A percentile compares a stretch with the other conserved stretches of the same genome.
Conservation (phyloP, 2,888 invertebrate genomes). For the Heteromurus nitidus region DNA sequence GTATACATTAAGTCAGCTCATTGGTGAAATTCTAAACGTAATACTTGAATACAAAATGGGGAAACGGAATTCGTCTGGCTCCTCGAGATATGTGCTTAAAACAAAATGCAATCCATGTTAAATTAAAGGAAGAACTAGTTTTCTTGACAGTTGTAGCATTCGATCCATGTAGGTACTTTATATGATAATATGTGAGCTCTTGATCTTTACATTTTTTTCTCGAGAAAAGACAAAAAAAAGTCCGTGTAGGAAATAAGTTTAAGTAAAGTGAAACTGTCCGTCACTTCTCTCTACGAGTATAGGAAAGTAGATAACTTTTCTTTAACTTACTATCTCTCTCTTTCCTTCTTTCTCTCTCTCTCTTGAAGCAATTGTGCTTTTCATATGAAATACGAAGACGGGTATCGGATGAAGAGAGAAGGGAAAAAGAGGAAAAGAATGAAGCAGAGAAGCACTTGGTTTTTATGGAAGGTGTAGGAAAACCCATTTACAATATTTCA, state of each 20-base stretch:
- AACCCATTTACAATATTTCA: slow-evolving; percentile 64
- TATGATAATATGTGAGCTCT: slow-evolving; percentile 48
- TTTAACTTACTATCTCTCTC: too few relatives aligned
- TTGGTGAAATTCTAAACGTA: slow-evolving; percentile 20
- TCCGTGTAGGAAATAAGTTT: slow-evolving; percentile 20
- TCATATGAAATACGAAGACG: slow-evolving; percentile 2
- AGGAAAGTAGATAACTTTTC: background rate
- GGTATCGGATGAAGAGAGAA: background rate
- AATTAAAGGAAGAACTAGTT: too few relatives aligned
- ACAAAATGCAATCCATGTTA: too few relatives aligned
- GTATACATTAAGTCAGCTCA: slow-evolving; percentile 43
- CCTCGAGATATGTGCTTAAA: too few relatives aligned
- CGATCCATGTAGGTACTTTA: slow-evolving; percentile 36
- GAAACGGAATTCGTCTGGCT: too few relatives aligned
- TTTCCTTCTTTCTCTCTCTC: too few relatives aligned
- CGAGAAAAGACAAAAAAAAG: slow-evolving; percentile 29
- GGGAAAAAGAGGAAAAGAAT: slow-evolving; percentile 6
- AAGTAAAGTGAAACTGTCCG: slow-evolving; percentile 56
- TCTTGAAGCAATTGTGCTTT: background rate
- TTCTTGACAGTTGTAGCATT: too few relatives aligned
- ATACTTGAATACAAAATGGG: slow-evolving; percentile 11
- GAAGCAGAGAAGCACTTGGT: background rate
- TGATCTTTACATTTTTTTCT: slow-evolving; percentile 35
- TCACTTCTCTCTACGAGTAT: slow-evolving; percentile 26
- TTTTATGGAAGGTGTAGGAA: slow-evolving; percentile 43